phyloP scores from a whole-genome alignment of 1,140 invertebrate species.

The Bilobella aurantiaca region DNA sequence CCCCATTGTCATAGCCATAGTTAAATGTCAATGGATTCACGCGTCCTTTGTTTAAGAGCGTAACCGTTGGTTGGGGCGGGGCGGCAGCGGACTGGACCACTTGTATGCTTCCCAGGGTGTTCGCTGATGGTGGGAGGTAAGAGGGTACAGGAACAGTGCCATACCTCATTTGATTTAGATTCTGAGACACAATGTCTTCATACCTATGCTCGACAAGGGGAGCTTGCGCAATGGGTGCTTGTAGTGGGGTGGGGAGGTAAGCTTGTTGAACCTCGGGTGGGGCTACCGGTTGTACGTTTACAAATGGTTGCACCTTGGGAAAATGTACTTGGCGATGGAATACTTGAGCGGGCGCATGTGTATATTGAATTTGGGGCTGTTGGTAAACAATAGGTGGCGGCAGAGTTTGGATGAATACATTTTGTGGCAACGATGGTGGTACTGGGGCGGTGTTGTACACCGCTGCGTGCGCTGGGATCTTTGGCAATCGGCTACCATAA shows the following conservation, averaged over 20 bases:
- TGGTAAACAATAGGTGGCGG: constrained; percentile 3
- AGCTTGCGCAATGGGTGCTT: not conserved
- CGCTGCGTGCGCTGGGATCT: too few species aligned
- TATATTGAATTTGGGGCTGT: constrained; percentile 1
- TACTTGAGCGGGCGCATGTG: constrained; percentile 5
- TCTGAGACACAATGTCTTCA: constrained; percentile 9
- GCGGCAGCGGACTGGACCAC: too few species aligned
- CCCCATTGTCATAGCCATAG: constrained; percentile 26
- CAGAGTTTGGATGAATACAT: not conserved
- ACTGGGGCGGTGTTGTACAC: too few species aligned
- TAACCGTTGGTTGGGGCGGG: not conserved
- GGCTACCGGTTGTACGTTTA: too few species aligned
- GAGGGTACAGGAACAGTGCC: not conserved
- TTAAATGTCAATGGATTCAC: constrained; percentile 31
- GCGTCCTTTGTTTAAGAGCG: not conserved
- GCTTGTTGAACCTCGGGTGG: not conserved
- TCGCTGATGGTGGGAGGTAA: constrained; percentile 13
- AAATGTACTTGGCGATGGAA: constrained; percentile 9
- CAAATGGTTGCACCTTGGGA: not conserved
- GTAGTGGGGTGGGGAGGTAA: not conserved
- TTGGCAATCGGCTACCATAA: too few species aligned
- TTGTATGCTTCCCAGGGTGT: too few species aligned
- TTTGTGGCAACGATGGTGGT: not conserved
- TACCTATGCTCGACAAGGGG: constrained; percentile 1
- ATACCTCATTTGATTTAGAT: constrained; percentile 7